Base-by-base conservation (phyloP, 2,113 vertebrate genomes). In the Hypocryptadius cinnamomeus region DNA sequence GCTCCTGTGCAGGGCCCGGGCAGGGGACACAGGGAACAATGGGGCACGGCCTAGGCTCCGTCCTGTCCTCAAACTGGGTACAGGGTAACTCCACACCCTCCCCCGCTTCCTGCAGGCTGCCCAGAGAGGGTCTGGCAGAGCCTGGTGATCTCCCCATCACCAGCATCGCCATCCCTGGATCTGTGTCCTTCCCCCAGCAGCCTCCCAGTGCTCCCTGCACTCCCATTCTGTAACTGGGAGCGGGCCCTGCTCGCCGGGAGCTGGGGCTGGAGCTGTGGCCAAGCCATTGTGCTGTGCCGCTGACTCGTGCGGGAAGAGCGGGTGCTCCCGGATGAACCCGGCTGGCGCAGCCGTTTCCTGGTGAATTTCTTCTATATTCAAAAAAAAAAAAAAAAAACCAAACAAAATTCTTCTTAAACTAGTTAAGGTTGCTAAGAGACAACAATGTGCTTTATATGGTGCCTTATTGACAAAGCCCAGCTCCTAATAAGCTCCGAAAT, bases 371-470 rank as follows among this genome's bases (percentile, higher is more conserved):
- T 90, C 90, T 78, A 45, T 84, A 81, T 79, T 90, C 50, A 3
- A 7, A 69, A 72, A 88, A 79, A 56, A 56, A 70, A 83, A 70
- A 73, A 79, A 57, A 48, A 50, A 17, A 14, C 30, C 7, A 96
- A 96, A 94, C 78, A 56, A 90, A 96, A 95, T 89, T 86, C 83
- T 94, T 86, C 81, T 87, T 73, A 88, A 94, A 84, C 91, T 90
- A 91, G 92, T 91, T 90, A 59, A 60, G 89, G 95, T 96, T 96
- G 94, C 96, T 96, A 93, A 90, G 95, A 96, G 73, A 96, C 95
- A 94, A 83, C 86, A 94, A 90, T 80, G 93, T 59, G 86, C 95
- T 86, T 92, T 93, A 88, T 79, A 48, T 77, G 88, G 80, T 80
- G 87, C 76, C 76, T 90, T 89, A 82, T 81, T 94, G 93, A 94